Conservation (phyloP, 2,797 vertebrate genomes). For the Phalloptychus januarius region DNA sequence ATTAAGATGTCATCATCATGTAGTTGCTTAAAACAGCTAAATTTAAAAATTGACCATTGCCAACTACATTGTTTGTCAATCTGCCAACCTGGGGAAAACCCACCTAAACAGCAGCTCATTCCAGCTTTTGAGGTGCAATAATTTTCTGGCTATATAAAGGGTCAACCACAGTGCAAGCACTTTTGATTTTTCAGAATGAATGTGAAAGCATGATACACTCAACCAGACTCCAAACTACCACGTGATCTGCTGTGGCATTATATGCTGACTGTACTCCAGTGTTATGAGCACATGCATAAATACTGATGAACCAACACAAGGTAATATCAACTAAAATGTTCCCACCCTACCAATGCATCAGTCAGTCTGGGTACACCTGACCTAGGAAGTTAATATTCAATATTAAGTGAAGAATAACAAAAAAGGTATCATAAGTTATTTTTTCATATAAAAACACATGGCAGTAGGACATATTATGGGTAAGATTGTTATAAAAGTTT, state of each 20-base stretch:
- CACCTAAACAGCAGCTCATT: background rate
- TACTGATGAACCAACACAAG: background rate
- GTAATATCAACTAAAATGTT: background rate
- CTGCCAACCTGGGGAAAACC: background rate
- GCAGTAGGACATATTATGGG: background rate
- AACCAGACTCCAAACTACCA: slow-evolving; percentile 1
- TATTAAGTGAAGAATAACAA: background rate
- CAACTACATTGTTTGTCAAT: background rate
- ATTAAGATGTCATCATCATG: background rate
- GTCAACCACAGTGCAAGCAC: background rate
- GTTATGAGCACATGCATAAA: background rate
- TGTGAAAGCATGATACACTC: background rate
- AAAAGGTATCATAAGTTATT: background rate
- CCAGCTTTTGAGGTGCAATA: background rate
- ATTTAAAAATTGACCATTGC: background rate
- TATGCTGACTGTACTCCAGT: background rate
- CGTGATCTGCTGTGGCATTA: background rate
- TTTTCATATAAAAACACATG: background rate
- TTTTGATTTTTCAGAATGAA: slow-evolving; percentile 4
- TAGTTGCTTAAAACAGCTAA: background rate
- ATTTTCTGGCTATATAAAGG: background rate
- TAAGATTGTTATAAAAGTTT: background rate
- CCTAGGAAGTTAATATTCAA: background rate
- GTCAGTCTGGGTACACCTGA: background rate
- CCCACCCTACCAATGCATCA: no score